A percentile compares a stretch with the other conserved stretches of the same genome.
Conservation (phyloP, 2,888 invertebrate genomes). For the Cheilosia scutellata region DNA sequence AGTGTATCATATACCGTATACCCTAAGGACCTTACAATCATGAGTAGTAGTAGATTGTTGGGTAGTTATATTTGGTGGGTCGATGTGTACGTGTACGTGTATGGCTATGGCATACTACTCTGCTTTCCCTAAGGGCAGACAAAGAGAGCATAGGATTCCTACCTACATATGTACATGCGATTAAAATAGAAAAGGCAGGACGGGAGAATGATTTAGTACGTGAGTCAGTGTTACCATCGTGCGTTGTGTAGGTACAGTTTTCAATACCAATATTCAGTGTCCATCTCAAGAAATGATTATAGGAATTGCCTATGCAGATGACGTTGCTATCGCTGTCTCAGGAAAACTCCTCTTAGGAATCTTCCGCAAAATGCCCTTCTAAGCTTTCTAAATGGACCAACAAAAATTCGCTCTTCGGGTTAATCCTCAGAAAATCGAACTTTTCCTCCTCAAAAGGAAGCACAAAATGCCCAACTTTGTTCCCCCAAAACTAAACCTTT, state of each 20-base stretch:
- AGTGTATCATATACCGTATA: slow-evolving; percentile 54
- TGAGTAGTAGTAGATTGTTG: slow-evolving; percentile 59
- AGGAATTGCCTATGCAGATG: too few species aligned
- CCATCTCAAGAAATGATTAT: too few species aligned
- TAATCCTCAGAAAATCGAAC: too few species aligned
- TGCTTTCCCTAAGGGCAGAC: slow-evolving; percentile 38
- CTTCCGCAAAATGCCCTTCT: too few species aligned
- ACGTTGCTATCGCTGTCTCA: too few species aligned
- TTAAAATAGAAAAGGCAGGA: slow-evolving; percentile 31
- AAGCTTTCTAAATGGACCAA: too few species aligned
- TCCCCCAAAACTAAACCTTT: too few species aligned
- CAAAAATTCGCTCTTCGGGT: too few species aligned
- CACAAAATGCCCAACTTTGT: too few species aligned
- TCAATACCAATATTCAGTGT: not conserved
- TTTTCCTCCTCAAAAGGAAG: too few species aligned
- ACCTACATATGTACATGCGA: slow-evolving; percentile 26
- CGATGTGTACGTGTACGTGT: too few species aligned
- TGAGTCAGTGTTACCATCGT: not conserved
- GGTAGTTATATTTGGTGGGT: slow-evolving; percentile 45
- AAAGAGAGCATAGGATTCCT: slow-evolving; percentile 17
- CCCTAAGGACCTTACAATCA: slow-evolving; percentile 68
- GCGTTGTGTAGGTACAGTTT: not conserved
- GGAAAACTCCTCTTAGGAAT: too few species aligned
- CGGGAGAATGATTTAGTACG: not conserved
- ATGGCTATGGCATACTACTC: not conserved